These are phyloP conservation scores for Polylopha cassiicola DNA, from an alignment of 2,888 invertebrate genomes.

Conservation along the genomic window DNA sequence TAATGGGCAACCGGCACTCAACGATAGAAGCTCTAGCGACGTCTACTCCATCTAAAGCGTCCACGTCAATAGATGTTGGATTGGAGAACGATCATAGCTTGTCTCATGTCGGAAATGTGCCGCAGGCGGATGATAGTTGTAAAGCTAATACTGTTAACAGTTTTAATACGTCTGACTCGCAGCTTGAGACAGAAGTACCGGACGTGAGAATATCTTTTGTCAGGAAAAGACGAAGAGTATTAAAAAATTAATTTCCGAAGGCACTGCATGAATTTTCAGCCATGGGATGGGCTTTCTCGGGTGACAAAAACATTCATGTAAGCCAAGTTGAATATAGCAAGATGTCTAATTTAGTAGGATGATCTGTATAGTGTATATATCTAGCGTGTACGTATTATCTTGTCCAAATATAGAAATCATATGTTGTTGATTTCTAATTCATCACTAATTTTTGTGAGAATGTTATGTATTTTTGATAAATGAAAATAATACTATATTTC, in stretches of 20 bases:
- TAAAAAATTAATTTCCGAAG: constrained; percentile 31
- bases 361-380: no score
- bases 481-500: constrained; percentile 12
- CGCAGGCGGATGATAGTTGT: constrained; percentile 20
- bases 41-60: constrained; percentile 59
- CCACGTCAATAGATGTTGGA: constrained; percentile 16
- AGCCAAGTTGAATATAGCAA: no score
- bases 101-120: constrained; percentile 27
- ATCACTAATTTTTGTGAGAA: no score
- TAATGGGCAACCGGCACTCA: constrained; percentile 13
- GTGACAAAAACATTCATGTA: no score
- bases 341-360: no score
- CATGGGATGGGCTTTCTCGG: no score
- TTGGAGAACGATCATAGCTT: constrained; percentile 17
- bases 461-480: not conserved
- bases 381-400: no score
- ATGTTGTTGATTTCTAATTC: no score
- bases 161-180: constrained; percentile 28
- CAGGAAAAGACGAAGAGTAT: constrained; percentile 49
- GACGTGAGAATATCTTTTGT: constrained; percentile 59
- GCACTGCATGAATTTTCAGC: no score
- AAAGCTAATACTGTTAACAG: constrained; percentile 27
- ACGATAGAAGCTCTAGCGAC: constrained; percentile 52
- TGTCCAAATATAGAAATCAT: no score
- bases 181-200: constrained; percentile 44